Evolutionary conservation across 2,113 vertebrate genomes (phyloP), one percentile per base, ranked within the genome.

Genomic region (Callorhinus ursinus): DNA sequence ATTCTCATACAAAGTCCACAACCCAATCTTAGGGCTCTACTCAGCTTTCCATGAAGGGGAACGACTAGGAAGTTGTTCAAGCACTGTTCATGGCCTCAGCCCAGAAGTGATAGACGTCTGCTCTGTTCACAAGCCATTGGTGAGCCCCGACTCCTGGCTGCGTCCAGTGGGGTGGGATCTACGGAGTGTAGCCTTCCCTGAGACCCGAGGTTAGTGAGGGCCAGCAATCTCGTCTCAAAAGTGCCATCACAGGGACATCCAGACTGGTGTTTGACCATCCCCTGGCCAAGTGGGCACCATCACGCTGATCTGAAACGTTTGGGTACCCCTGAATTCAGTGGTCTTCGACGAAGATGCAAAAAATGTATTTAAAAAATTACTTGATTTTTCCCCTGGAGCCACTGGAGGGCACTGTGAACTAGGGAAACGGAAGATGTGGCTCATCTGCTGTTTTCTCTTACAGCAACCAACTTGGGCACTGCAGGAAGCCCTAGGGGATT

Each of bases 381-480:
- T 24, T 53, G 5, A 55, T 86, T 76, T 85, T 51, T 61, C 39
- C 28, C 31, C 39, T 2, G 24, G 0, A 21, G 22, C 94, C 98
- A 97, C 98, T 90, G 88, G 98, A 95, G 97, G 98, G 95, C 97
- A 90, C 96, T 76, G 7, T 74, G 82, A 92, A 28, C 97, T 79
- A 90, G 77, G 87, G 84, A 95, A 97, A 95, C 26, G 33, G 33
- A 76, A 92, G 13, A 8, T 0, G 3, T 1, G 31, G 15, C 7
- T 36, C 18, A 0, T 21, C 11, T 4, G 65, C 15, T 42, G 13
- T 59, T 84, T 55, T 53, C 11, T 46, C 53, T 82, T 51, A 18
- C 33, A 83, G 18, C 11, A 19, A 36, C 3, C 26, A 3, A 2
- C 11, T 4, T 24, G 5, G 15, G 39, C 57, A 2, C 22, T 7